phyloP scores from a whole-genome alignment of 2,797 vertebrate species.

The Chaetophractus vellerosus region DNA sequence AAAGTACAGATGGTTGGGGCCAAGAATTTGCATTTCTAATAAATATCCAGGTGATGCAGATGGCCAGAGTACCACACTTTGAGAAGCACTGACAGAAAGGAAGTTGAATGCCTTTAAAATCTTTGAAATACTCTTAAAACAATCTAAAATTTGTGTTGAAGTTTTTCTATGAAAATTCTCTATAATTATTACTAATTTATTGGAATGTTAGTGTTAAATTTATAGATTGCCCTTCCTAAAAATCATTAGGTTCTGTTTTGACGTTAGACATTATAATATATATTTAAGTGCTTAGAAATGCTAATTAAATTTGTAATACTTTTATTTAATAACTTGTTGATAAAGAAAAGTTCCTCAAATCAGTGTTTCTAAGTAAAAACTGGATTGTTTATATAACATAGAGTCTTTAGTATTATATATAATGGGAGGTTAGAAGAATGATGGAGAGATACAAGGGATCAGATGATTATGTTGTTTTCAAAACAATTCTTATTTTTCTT shows the following conservation, averaged over 20 bases:
- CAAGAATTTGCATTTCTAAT: background rate
- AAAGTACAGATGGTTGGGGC: background rate
- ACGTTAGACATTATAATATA: constrained; percentile 5
- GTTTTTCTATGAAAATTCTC: constrained; percentile 43
- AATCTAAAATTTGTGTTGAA: constrained; percentile 15
- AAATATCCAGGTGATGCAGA: background rate
- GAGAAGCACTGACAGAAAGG: background rate
- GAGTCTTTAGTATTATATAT: background rate
- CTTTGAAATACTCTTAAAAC: background rate
- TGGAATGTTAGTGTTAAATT: background rate
- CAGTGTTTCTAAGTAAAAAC: constrained; percentile 43
- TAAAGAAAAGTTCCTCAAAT: constrained; percentile 9
- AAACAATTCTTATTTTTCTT: background rate
- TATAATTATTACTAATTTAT: constrained; percentile 19
- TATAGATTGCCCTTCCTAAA: constrained; percentile 27
- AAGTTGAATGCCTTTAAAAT: constrained; percentile 10
- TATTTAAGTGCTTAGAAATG: constrained; percentile 64
- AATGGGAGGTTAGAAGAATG: background rate
- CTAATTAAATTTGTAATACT: background rate
- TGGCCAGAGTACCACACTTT: background rate
- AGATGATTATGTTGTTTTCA: background rate
- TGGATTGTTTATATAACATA: background rate
- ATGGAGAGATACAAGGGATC: background rate
- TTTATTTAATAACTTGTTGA: constrained; percentile 5
- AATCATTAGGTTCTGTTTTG: constrained; percentile 16